A percentile compares a stretch with the other conserved stretches of the same genome.
Conservation (phyloP, 2,797 vertebrate genomes). For the Gallirallus australis region DNA sequence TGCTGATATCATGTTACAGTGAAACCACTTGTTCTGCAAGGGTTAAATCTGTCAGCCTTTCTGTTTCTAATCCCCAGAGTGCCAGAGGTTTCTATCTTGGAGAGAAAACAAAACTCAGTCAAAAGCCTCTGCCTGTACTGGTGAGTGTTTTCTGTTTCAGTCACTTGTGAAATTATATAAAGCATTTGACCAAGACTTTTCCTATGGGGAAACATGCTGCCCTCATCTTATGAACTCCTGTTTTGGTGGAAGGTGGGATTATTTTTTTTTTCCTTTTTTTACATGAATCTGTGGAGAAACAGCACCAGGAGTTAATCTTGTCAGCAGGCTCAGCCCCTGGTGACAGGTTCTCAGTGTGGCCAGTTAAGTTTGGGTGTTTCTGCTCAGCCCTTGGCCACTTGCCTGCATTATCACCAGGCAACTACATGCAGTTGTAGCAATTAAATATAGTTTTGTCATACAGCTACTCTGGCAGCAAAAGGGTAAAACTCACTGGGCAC, state of each 20-base stretch:
- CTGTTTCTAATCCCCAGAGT: neutral
- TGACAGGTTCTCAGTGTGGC: neutral
- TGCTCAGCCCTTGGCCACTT: neutral
- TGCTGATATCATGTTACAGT: neutral
- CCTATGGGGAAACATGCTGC: neutral
- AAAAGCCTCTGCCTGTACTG: neutral
- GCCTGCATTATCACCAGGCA: neutral
- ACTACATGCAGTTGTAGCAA: neutral
- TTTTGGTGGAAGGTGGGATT: neutral
- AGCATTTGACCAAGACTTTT: neutral
- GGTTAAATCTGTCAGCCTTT: conserved; percentile 18
- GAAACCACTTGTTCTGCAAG: neutral
- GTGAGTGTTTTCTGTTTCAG: neutral
- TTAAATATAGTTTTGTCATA: neutral
- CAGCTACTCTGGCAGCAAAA: neutral
- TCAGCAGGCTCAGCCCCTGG: neutral
- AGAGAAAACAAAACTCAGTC: neutral
- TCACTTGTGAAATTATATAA: neutral
- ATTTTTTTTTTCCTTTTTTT: neutral
- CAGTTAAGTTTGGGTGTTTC: neutral
- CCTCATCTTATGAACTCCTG: neutral
- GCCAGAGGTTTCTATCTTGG: neutral
- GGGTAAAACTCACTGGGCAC: neutral
- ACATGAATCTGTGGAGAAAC: neutral
- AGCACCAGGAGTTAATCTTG: neutral